These are phyloP conservation scores for Chrysolina oricalcia DNA, from an alignment of 2,888 invertebrate species.

Conservation along the genomic window DNA sequence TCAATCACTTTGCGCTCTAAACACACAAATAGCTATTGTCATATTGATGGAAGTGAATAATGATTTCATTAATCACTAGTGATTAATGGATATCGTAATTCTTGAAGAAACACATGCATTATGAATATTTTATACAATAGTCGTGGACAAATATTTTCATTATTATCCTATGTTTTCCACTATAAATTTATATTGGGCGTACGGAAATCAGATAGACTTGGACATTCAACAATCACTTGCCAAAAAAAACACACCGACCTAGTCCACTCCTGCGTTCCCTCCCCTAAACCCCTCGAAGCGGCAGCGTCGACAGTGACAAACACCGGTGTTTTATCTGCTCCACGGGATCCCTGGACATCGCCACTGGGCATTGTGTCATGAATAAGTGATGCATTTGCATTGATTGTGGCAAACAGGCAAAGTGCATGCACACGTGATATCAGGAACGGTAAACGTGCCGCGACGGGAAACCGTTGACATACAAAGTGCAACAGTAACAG, in stretches of 20 bases:
- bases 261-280: neutral
- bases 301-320: constrained; percentile 39
- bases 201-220: too few relatives aligned
- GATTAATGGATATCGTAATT: too few relatives aligned
- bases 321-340: constrained; percentile 40
- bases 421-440: constrained; percentile 43
- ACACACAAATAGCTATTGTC: too few relatives aligned
- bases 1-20: too few relatives aligned
- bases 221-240: too few relatives aligned
- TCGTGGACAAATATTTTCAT: too few relatives aligned
- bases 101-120: too few relatives aligned
- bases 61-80: too few relatives aligned
- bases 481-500: neutral
- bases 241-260: neutral
- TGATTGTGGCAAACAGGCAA: constrained; percentile 42
- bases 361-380: constrained; percentile 44
- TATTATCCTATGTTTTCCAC: too few relatives aligned
- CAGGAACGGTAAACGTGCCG: constrained; percentile 31
- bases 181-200: too few relatives aligned
- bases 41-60: too few relatives aligned
- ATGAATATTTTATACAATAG: too few relatives aligned
- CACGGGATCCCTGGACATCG: constrained; percentile 31
- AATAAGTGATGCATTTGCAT: constrained; percentile 43
- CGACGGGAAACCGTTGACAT: neutral
- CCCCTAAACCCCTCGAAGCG: neutral